phyloP scores from a whole-genome alignment of 2,888 invertebrate genomes.

The Papilio protenor region DNA sequence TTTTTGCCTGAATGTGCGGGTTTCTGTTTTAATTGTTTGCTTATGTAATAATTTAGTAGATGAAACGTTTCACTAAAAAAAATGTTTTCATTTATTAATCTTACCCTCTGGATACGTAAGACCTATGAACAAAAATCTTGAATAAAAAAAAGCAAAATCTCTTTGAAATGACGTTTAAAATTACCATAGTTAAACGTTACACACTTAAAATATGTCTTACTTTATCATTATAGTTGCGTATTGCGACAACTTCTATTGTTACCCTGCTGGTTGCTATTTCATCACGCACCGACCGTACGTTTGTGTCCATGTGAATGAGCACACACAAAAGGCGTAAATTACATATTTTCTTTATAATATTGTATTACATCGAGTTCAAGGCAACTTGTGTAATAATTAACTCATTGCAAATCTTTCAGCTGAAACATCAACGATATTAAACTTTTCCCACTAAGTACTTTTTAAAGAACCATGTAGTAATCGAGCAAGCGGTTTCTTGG shows the following conservation, averaged over 20 bases:
- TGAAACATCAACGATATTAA: not conserved
- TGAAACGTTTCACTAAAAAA: not conserved
- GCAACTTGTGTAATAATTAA: constrained; percentile 17
- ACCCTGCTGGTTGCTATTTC: constrained; percentile 29
- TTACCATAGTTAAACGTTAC: not conserved
- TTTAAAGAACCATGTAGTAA: not conserved
- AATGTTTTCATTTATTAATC: not conserved
- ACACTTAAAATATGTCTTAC: not conserved
- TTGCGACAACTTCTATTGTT: constrained; percentile 34
- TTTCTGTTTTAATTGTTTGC: not conserved
- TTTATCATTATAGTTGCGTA: constrained; percentile 32
- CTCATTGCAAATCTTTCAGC: not conserved
- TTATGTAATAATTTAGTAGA: not conserved
- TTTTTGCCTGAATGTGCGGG: not conserved
- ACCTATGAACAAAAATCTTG: too few relatives aligned
- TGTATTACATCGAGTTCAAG: constrained; percentile 26
- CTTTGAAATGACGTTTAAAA: not conserved
- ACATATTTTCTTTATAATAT: not conserved
- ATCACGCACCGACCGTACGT: constrained; percentile 28
- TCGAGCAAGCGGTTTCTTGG: not conserved
- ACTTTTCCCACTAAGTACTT: not conserved
- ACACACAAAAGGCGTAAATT: constrained; percentile 11
- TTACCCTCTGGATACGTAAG: not conserved
- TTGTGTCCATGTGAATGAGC: constrained; percentile 35
- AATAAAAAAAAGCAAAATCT: not conserved